These are phyloP conservation scores for Xiphias gladius DNA, from an alignment of 2,113 vertebrate species.

Conservation along the genomic window DNA sequence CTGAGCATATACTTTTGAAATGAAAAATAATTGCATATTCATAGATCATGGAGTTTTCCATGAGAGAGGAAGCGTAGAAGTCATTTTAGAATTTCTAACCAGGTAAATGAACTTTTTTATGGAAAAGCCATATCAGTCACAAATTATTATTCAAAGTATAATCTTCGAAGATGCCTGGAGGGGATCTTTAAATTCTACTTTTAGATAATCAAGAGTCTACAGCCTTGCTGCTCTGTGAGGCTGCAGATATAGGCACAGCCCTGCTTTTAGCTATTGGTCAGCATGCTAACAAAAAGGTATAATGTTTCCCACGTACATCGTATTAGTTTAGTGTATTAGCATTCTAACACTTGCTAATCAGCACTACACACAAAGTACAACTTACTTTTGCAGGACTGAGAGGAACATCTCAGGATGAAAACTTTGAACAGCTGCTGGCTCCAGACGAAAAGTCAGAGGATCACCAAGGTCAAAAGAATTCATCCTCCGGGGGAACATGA, in stretches of 20 bases:
- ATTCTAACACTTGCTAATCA: too few species aligned
- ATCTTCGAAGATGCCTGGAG: not conserved
- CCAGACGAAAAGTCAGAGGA: too few species aligned
- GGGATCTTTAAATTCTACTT: not conserved
- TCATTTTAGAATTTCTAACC: not conserved
- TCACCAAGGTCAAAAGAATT: too few species aligned
- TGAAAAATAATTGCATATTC: too few species aligned
- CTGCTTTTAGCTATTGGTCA: not conserved
- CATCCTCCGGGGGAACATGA: not conserved
- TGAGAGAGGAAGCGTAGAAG: not conserved
- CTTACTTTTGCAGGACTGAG: not conserved
- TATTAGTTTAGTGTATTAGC: not conserved
- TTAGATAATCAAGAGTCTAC: not conserved
- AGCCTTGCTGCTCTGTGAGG: not conserved
- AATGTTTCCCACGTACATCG: not conserved
- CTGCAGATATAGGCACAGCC: not conserved
- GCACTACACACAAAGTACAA: not conserved
- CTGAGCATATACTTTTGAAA: too few species aligned
- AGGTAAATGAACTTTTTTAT: not conserved
- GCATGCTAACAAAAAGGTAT: not conserved
- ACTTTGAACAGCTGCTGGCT: not conserved
- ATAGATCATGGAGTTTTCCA: not conserved
- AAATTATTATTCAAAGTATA: not conserved
- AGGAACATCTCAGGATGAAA: not conserved
- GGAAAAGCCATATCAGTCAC: not conserved